These are phyloP conservation scores for Aleiodes testaceus DNA, from an alignment of 2,888 invertebrate genomes.

Conservation along the genomic window DNA sequence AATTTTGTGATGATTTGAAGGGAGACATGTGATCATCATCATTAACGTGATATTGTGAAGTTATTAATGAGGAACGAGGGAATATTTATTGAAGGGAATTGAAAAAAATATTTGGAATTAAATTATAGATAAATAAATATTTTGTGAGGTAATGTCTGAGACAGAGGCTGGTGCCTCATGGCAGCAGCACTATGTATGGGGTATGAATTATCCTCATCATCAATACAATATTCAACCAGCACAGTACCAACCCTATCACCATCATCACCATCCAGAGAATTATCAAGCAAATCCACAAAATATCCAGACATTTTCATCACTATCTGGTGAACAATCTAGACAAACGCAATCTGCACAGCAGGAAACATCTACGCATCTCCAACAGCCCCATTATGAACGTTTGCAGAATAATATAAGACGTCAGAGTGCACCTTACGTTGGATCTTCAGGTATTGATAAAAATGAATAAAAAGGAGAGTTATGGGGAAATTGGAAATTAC, in stretches of 20 bases:
- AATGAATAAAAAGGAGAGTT: too few species aligned
- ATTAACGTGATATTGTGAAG: too few species aligned
- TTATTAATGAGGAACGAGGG: background rate
- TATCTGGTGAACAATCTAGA: slow-evolving; percentile 20
- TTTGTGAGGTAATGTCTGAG: slow-evolving; percentile 57
- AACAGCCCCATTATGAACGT: slow-evolving; percentile 45
- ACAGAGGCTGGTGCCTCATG: slow-evolving; percentile 64
- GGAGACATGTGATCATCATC: too few species aligned
- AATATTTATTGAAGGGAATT: too few species aligned
- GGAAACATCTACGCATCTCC: slow-evolving; percentile 49
- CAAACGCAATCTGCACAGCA: slow-evolving; percentile 21
- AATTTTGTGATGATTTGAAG: too few species aligned
- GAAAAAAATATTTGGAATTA: background rate
- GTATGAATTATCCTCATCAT: slow-evolving; percentile 56
- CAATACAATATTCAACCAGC: slow-evolving; percentile 55
- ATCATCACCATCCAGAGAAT: slow-evolving; percentile 52
- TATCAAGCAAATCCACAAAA: slow-evolving; percentile 52
- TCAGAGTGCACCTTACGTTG: slow-evolving; percentile 28
- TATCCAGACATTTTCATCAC: slow-evolving; percentile 46
- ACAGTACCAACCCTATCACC: slow-evolving; percentile 54
- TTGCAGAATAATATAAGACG: slow-evolving; percentile 37
- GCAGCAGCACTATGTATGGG: slow-evolving; percentile 67
- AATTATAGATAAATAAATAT: slow-evolving; percentile 18
- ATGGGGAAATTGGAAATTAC: too few species aligned
- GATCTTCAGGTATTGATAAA: slow-evolving; percentile 7